A percentile compares a stretch with the other conserved stretches of the same genome.
Conservation (phyloP, 2,113 vertebrate species). For the Rhinoptilus africanus region DNA sequence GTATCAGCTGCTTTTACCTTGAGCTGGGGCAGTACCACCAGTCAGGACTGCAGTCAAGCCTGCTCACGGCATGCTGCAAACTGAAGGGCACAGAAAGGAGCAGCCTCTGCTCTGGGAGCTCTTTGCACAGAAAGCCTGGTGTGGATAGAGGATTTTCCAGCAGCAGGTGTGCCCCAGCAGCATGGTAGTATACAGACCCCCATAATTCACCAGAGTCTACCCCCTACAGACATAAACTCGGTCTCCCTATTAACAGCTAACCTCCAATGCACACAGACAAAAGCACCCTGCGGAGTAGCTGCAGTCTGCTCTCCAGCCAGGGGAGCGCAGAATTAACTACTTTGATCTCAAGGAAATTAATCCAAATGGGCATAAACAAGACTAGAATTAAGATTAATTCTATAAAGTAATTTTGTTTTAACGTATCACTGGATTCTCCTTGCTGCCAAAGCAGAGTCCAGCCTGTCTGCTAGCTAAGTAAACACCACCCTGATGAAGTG, state of each 20-base stretch:
- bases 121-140: background rate
- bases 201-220: background rate
- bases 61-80: background rate
- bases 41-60: background rate
- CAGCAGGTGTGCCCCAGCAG: background rate
- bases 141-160: background rate
- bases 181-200: background rate
- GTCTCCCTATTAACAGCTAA: background rate
- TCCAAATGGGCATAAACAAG: slow-evolving; percentile 12
- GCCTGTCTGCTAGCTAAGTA: background rate
- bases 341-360: slow-evolving; percentile 36
- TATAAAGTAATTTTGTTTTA: background rate
- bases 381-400: background rate
- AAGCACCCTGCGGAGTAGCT: background rate
- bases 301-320: background rate
- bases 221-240: background rate
- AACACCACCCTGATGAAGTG: background rate
- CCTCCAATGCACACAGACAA: background rate
- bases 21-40: background rate
- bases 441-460: background rate
- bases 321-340: background rate
- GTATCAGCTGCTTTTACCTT: background rate
- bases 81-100: background rate
- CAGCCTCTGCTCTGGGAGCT: background rate
- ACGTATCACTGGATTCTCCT: background rate